phyloP scores from a whole-genome alignment of 2,113 vertebrate species.

The Takifugu flavidus region DNA sequence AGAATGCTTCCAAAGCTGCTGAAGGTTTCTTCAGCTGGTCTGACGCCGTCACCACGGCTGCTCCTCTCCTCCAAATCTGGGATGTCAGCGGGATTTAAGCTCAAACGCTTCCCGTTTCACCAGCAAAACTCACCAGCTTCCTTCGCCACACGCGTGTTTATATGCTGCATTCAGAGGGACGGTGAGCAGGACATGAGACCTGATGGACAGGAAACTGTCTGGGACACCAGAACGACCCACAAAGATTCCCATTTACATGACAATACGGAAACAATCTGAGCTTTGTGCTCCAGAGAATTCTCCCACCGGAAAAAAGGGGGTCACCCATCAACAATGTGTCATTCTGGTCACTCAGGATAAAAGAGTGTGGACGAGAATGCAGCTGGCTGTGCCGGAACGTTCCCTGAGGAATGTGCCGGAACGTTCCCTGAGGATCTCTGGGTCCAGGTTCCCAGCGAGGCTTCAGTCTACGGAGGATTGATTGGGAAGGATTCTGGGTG shows the following conservation, averaged over 20 bases:
- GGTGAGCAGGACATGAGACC: too few species aligned
- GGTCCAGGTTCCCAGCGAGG: too few species aligned
- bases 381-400: background rate
- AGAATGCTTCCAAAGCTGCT: too few species aligned
- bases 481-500: too few species aligned
- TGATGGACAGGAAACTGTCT: too few species aligned
- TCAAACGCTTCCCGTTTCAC: slow-evolving; percentile 20
- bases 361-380: background rate
- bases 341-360: slow-evolving; percentile 14
- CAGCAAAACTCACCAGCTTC: too few species aligned
- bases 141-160: too few species aligned
- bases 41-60: too few species aligned
- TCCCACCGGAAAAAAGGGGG: slow-evolving; percentile 17
- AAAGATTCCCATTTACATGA: slow-evolving; percentile 35
- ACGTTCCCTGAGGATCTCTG: too few species aligned
- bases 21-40: too few species aligned
- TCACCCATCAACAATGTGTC: slow-evolving; percentile 25
- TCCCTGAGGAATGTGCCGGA: background rate
- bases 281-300: slow-evolving; percentile 16
- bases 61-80: slow-evolving; percentile 8
- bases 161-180: too few species aligned
- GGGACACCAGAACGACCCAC: slow-evolving; percentile 14
- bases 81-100: slow-evolving; percentile 32
- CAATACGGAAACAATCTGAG: slow-evolving; percentile 22
- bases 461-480: too few species aligned